Evolutionary conservation across 2,113 vertebrate genomes (phyloP).

Genomic region (Empidonax alnorum): DNA sequence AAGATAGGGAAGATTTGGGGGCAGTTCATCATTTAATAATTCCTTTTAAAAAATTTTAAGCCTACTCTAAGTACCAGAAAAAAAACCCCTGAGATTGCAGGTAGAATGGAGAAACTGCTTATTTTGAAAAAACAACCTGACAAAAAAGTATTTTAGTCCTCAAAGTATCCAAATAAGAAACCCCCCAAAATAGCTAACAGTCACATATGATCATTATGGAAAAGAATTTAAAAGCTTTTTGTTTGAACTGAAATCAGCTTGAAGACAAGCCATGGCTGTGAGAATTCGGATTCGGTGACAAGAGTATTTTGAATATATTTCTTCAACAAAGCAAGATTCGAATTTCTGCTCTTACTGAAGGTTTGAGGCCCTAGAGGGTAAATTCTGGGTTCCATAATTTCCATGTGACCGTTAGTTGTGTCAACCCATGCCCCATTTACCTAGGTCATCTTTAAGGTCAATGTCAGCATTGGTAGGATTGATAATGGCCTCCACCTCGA

Average conservation of each 20-base stretch:
- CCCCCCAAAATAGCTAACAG: conserved; percentile 79
- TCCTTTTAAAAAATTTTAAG: not conserved
- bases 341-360: conserved; percentile 46
- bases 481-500: conserved; percentile 99
- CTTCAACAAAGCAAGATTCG: not conserved
- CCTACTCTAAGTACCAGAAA: not conserved
- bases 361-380: conserved; percentile 43
- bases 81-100: not conserved
- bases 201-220: conserved; percentile 84
- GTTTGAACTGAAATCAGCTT: conserved; percentile 19
- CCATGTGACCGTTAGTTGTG: conserved; percentile 80
- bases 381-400: conserved; percentile 83
- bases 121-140: conserved; percentile 77
- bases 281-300: not conserved
- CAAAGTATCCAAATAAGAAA: conserved; percentile 68
- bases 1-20: not conserved
- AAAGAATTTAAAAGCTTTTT: conserved; percentile 73
- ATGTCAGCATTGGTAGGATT: conserved; percentile 99
- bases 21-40: not conserved
- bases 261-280: not conserved
- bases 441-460: conserved; percentile 99
- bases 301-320: not conserved
- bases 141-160: conserved; percentile 70
- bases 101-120: conserved; percentile 82
- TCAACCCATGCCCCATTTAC: conserved; percentile 87